Conservation (phyloP, 2,113 vertebrate genomes). For the Hippocampus guttulatus region DNA sequence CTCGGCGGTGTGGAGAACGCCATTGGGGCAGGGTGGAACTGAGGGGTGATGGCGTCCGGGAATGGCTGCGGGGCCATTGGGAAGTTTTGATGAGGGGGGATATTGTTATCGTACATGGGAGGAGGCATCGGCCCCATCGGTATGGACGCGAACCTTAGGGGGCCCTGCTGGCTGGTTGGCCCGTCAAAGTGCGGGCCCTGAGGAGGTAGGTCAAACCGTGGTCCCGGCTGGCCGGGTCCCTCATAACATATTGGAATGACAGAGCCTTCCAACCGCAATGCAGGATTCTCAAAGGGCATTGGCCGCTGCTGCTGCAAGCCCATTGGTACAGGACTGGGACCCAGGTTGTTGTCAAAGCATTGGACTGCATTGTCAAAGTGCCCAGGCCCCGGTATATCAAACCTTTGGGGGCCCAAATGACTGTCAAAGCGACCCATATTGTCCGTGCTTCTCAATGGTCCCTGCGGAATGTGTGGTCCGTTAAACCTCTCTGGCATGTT, state of each 20-base stretch:
- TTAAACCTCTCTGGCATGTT: slow-evolving; percentile 69
- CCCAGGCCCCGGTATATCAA: slow-evolving; percentile 70
- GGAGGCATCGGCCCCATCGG: slow-evolving; percentile 69
- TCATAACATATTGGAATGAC: slow-evolving; percentile 69
- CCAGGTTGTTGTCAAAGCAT: slow-evolving; percentile 44
- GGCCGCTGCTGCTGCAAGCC: slow-evolving; percentile 49
- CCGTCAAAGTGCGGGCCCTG: slow-evolving; percentile 74
- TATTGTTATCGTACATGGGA: slow-evolving; percentile 74
- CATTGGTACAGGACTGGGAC: slow-evolving; percentile 28
- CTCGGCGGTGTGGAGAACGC: slow-evolving; percentile 75
- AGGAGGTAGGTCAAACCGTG: slow-evolving; percentile 77
- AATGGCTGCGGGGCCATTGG: slow-evolving; percentile 73
- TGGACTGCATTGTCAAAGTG: slow-evolving; percentile 68
- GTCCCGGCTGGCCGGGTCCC: slow-evolving; percentile 74
- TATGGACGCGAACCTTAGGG: slow-evolving; percentile 64
- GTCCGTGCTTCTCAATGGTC: slow-evolving; percentile 62
- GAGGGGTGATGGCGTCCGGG: slow-evolving; percentile 74
- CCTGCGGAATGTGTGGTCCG: slow-evolving; percentile 63
- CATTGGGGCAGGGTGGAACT: slow-evolving; percentile 74
- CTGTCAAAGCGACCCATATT: slow-evolving; percentile 71
- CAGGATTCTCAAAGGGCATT: slow-evolving; percentile 46
- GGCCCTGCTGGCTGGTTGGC: slow-evolving; percentile 72
- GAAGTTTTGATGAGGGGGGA: slow-evolving; percentile 75
- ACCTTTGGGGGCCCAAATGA: slow-evolving; percentile 48
- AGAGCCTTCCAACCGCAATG: slow-evolving; percentile 60